Conservation (phyloP, 2,888 invertebrate genomes). For the Heliconius ismenius region DNA sequence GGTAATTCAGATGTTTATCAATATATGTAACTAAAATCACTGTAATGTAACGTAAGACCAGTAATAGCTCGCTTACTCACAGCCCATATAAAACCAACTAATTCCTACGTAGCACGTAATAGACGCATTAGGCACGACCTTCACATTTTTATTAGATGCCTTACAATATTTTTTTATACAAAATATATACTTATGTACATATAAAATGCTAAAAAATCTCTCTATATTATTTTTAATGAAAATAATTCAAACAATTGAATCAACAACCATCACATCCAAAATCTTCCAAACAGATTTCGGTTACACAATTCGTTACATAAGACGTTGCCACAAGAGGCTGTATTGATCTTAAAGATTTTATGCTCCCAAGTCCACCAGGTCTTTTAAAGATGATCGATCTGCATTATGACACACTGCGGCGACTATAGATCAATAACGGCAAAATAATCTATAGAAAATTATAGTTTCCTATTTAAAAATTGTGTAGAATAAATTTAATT, state of each 20-base stretch:
- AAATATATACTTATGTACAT: background rate
- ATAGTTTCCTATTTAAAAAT: background rate
- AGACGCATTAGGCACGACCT: conserved; percentile 39
- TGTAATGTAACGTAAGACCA: background rate
- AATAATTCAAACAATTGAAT: background rate
- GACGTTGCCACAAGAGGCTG: conserved; percentile 7
- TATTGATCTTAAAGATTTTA: conserved; percentile 24
- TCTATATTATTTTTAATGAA: too few species aligned
- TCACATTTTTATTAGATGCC: conserved; percentile 15
- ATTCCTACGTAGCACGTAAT: conserved; percentile 33
- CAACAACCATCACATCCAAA: background rate
- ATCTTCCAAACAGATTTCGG: too few species aligned
- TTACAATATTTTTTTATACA: conserved; percentile 1
- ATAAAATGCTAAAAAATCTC: background rate
- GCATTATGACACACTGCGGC: conserved; percentile 19
- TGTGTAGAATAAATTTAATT: background rate
- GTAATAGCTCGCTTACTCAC: conserved; percentile 13
- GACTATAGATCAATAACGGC: background rate
- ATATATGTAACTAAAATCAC: conserved; percentile 6
- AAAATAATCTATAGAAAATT: background rate
- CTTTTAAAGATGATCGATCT: background rate
- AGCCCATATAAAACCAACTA: conserved; percentile 25
- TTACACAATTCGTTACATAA: conserved; percentile 12
- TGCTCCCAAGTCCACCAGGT: conserved; percentile 1
- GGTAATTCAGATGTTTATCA: conserved; percentile 7